Evolutionary conservation across 2,888 invertebrate genomes (phyloP).

Genomic region (Drosophila paramelanica): DNA sequence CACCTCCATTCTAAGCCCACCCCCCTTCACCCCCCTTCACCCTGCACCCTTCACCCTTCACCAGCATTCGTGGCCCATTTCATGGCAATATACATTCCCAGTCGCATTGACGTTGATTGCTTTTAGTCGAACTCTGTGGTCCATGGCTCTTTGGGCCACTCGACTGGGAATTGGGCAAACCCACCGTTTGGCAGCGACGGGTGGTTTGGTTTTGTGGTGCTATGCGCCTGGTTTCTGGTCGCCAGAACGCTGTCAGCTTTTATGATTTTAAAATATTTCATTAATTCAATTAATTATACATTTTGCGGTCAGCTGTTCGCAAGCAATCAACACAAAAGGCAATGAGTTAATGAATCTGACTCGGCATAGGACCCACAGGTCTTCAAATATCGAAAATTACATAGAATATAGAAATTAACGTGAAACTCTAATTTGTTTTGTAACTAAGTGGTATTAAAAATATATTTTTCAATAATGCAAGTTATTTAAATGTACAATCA

Average conservation of each 20-base stretch:
- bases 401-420: neutral
- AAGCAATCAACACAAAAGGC: slow-evolving; percentile 30
- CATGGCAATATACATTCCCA: slow-evolving; percentile 2
- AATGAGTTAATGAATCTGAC: neutral
- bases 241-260: slow-evolving; percentile 46
- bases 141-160: slow-evolving; percentile 10
- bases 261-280: slow-evolving; percentile 70
- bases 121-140: slow-evolving; percentile 63
- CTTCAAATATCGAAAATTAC: too few relatives aligned
- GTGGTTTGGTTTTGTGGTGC: slow-evolving; percentile 10
- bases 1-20: neutral
- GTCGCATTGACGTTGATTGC: slow-evolving; percentile 69
- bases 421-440: too few relatives aligned
- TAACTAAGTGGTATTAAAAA: too few relatives aligned
- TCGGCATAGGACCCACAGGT: neutral
- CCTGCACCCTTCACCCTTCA: too few relatives aligned
- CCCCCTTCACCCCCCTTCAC: neutral
- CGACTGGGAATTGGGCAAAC: slow-evolving; percentile 18
- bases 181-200: neutral
- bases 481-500: too few relatives aligned
- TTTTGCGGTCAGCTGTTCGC: slow-evolving; percentile 61
- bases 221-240: slow-evolving; percentile 16
- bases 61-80: neutral
- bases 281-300: slow-evolving; percentile 75
- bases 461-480: too few relatives aligned